Evolutionary conservation across 2,888 invertebrate genomes (phyloP), one percentile per base, ranked within the genome.

Genomic region (Melipona beecheii): DNA sequence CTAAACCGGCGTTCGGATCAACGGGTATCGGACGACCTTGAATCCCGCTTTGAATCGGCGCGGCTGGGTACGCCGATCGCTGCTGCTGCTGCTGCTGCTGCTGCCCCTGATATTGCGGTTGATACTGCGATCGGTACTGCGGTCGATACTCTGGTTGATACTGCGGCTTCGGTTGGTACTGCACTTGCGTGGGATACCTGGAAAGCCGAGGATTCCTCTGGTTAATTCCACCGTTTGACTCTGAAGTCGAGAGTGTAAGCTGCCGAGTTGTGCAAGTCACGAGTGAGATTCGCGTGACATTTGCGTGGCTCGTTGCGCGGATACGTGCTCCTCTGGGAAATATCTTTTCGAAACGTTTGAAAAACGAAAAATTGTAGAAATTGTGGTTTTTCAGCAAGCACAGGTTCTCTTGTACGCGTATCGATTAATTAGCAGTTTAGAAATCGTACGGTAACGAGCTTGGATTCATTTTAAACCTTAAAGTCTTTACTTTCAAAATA

Each of bases 11-110:
- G 92, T 95, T 96, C 65, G 97, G 96, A 92, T 97, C 97, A 85
- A 97, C 95, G 86, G 96, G 96, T 0, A 97, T 96, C 0, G 97
- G 97, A 93, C 97, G 97, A 27, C 97, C 96, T 74, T 91, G 89
- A 19, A 72, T 43, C 36, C 50, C 75, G n/a, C 54, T 72, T 54
- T 81, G 83, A 36, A 81, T 71, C 56, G 83, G 71, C n/a, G 79
- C 9, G 17, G 78, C 76, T 15, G 88, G 84, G 72, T 89, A 90
- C 75, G 84, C 75, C 27, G 90, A 74, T 92, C 92, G 93, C 65
- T 92, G 93, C 80, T 56, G n/a, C 1, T 92, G 93, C 80, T 56
- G n/a, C 1, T 36, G 36, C 9, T 36, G 36, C 36, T 90, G 92
- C 76, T 91, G 93, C 60, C 92, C 92, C 75, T 92, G 91, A 87